These are phyloP conservation scores for Lymantria monacha DNA, from an alignment of 2,888 invertebrate genomes.

Conservation along the genomic window DNA sequence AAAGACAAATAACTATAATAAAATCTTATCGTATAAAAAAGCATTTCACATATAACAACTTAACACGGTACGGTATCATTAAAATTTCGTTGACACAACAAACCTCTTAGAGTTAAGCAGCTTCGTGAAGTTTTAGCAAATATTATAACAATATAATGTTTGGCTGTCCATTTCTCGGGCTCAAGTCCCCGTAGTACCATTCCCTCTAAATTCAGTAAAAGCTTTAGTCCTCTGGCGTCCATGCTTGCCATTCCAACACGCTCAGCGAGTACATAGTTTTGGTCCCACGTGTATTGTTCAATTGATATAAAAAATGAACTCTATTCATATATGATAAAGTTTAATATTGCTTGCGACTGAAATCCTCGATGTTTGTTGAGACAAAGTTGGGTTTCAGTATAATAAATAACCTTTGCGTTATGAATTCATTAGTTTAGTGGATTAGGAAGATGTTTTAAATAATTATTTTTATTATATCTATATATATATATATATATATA, in stretches of 20 bases:
- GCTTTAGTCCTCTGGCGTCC: slow-evolving; percentile 14
- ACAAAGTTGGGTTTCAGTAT: background rate
- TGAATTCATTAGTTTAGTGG: background rate
- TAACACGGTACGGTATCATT: background rate
- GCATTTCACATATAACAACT: too few species aligned
- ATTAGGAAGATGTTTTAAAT: background rate
- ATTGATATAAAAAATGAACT: background rate
- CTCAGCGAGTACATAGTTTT: background rate
- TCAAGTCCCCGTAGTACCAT: slow-evolving; percentile 18
- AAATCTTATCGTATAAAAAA: too few species aligned
- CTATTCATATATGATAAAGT: background rate
- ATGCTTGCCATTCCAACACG: background rate
- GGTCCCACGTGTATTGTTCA: background rate
- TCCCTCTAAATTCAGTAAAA: slow-evolving; percentile 30
- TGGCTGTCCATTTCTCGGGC: background rate
- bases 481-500: too few species aligned
- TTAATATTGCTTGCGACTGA: background rate
- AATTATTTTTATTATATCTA: too few species aligned
- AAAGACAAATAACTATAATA: too few species aligned
- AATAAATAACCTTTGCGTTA: background rate
- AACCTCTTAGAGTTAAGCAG: background rate
- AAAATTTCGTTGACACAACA: background rate
- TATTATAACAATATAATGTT: background rate
- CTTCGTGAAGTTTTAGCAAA: background rate
- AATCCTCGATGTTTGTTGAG: background rate